phyloP scores from a whole-genome alignment of 2,797 vertebrate genomes.

The Masticophis lateralis region DNA sequence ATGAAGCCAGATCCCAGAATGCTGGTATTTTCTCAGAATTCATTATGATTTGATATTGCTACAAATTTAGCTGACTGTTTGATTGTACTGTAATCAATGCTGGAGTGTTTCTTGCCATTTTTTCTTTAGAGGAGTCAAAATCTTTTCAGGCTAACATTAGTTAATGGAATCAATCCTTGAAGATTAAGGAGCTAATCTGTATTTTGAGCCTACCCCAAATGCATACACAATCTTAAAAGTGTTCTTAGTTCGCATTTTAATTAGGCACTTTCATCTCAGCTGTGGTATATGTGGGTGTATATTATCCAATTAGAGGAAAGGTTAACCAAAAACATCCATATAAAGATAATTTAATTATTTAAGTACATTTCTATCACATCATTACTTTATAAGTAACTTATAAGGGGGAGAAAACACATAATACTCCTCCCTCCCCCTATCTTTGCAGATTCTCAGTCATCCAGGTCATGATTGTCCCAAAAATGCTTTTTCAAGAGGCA shows the following conservation, averaged over 20 bases:
- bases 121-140: background rate
- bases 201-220: background rate
- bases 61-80: background rate
- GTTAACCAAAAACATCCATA: background rate
- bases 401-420: background rate
- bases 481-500: background rate
- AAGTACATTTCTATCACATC: background rate
- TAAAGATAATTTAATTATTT: accelerated
- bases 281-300: background rate
- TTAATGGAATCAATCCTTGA: slow-evolving; percentile 2
- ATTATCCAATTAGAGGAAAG: slow-evolving; percentile 5
- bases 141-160: slow-evolving; percentile 1
- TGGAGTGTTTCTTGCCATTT: background rate
- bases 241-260: slow-evolving; percentile 2
- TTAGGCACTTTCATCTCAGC: background rate
- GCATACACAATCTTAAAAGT: background rate
- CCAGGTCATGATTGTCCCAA: background rate
- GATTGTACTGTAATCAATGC: background rate
- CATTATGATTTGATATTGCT: background rate
- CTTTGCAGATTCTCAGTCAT: background rate
- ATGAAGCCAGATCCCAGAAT: background rate
- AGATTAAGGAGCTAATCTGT: background rate
- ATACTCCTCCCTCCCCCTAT: background rate
- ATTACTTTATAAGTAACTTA: background rate
- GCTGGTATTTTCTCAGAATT: background rate